Evolutionary conservation across 1,140 invertebrate genomes (phyloP), one percentile per base, ranked within the genome.

Genomic region (Dreissena rostriformis): DNA sequence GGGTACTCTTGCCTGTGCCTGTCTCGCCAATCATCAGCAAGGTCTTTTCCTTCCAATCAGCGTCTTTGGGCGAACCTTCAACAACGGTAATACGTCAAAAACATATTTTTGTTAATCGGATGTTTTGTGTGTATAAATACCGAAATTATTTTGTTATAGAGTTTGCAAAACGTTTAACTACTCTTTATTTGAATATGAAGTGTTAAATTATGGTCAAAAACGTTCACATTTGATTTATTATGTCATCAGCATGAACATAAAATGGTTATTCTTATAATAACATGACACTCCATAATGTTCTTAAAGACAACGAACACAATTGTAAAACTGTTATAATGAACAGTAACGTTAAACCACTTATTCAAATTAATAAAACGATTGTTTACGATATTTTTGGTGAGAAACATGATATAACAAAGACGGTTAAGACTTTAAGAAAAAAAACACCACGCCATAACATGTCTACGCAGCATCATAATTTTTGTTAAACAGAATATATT

Each of bases 11-110:
- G 11, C 80, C 80, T 12, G 80, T 51, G 5, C 79, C 79, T 55
- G 84, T 82, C 53, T 78, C 78, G 10, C 84, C 84, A 4, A 86
- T 74, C 0, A 82, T 24, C 71, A 82, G 17, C 14, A 82, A 74
- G 15, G 80, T 82, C 29, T 82, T 82, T 22, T 82, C 80, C n/a
- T 51, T 65, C 52, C 22, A 22, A 26, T 28, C 10, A 39, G 5
- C 8, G 8, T 72, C 10, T 55, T 51, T 15, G 2, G 17, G 51
- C 78, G 55, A 22, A 22, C 14, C 17, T 24, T 10, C 8, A 66
- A 39, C 28, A 28, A 5, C 4, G 49, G 4, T 8, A n/a, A 68
- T 1, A 19, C 0, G 14, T 22, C 15, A 67, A 22, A 8, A 39
- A 29, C 39, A 6, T 49, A 78, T 67, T 52, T 22, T 52, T 19